Evolutionary conservation across 2,797 vertebrate genomes (phyloP), one percentile per base, ranked within the genome.

Genomic region (Molothrus aeneus): DNA sequence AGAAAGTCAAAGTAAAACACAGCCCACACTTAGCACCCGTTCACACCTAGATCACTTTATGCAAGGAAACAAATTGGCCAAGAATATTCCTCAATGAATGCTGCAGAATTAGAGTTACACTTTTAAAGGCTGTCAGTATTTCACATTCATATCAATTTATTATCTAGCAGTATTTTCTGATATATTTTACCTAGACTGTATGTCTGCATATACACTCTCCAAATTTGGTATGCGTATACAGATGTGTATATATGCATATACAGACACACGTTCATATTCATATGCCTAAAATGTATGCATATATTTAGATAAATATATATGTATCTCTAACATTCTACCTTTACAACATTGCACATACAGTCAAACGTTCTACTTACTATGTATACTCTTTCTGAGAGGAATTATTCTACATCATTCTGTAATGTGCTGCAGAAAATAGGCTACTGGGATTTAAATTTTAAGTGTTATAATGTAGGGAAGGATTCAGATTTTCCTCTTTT

Each of bases 371-470:
- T 42, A 13, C 17, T 75, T 68, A 53, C 28, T 61, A 38, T 9
- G 53, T 14, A 78, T 20, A 18, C 14, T 13, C 21, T 32, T 15
- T 34, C 47, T 40, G 29, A 42, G 19, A 81, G 13, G 9, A 91
- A 51, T 63, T 80, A 36, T 42, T 77, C 26, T 24, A 2, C 2
- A 60, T 9, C 25, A 32, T 16, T 25, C 15, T 43, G 64, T 40
- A 92, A 69, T 0, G 0, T 47, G 2, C 9, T 17, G 7, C 3
- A 5, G 11, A 64, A 61, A 75, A 59, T 1, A 29, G 6, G 5
- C 17, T 32, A n/a, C 6, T 17, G 9, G 14, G n/a, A 80, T 86
- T 71, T 65, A 84, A 68, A 45, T 56, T 80, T 64, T 47, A 73
- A 47, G 16, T 13, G 2, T 15, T 59, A 26, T 8, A 66, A 77